Evolutionary conservation across 2,113 vertebrate species (phyloP).

Genomic region (Meriones unguiculatus): DNA sequence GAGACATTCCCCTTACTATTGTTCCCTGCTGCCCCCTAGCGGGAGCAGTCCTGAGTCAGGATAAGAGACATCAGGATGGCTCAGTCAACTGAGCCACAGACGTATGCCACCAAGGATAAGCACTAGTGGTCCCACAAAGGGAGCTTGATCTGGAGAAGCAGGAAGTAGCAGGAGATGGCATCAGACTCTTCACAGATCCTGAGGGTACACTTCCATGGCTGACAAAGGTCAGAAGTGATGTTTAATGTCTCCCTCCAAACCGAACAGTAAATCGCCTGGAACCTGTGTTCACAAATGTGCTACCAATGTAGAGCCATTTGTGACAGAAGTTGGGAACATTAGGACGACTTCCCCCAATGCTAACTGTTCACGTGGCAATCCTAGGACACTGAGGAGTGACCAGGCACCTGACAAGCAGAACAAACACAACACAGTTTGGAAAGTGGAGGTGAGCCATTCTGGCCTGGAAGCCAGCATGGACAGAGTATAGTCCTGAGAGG

Average conservation of each 20-base stretch:
- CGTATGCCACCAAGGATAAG: not conserved
- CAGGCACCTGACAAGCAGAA: not conserved
- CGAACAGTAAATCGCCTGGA: not conserved
- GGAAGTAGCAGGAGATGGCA: not conserved
- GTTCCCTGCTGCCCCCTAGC: not conserved
- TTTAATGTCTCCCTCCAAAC: not conserved
- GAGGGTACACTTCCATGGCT: not conserved
- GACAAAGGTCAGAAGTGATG: not conserved
- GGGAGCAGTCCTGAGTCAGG: not conserved
- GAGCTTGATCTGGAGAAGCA: constrained; percentile 20
- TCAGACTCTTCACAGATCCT: not conserved
- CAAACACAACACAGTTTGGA: not conserved
- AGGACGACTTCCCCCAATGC: not conserved
- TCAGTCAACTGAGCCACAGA: not conserved
- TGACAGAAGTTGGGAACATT: not conserved
- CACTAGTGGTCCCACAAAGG: not conserved
- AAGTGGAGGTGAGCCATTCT: not conserved
- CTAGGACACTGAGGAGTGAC: not conserved
- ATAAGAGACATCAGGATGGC: not conserved
- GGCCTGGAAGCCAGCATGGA: not conserved
- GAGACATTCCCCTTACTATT: not conserved
- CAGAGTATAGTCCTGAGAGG: not conserved
- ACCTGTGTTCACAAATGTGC: not conserved
- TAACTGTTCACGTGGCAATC: not conserved
- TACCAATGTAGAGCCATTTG: not conserved